phyloP scores from a whole-genome alignment of 2,888 invertebrate species.

The Chrysolina americana region DNA sequence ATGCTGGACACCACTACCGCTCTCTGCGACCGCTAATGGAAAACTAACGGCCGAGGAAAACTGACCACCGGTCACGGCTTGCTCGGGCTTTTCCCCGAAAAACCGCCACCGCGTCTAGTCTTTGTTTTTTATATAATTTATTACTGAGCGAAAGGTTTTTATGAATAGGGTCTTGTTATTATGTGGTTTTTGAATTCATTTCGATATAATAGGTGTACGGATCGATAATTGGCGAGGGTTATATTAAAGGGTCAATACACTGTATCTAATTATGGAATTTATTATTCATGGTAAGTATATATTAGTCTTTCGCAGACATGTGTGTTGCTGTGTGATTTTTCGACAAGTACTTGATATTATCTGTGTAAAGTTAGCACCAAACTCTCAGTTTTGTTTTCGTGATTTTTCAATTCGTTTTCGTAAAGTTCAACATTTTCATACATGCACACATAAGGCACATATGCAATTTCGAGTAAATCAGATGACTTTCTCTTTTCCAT shows the following conservation, averaged over 20 bases:
- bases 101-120: conserved; percentile 34
- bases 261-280: not conserved
- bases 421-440: too few relatives aligned
- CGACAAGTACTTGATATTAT: not conserved
- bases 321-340: not conserved
- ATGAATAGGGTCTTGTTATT: not conserved
- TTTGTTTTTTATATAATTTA: conserved; percentile 29
- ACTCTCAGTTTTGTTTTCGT: too few relatives aligned
- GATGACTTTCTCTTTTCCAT: too few relatives aligned
- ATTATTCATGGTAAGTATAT: not conserved
- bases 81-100: conserved; percentile 30
- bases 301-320: not conserved
- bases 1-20: conserved; percentile 52
- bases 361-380: too few relatives aligned
- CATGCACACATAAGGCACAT: too few relatives aligned
- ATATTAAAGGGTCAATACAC: conserved; percentile 11
- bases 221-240: not conserved
- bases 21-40: conserved; percentile 29
- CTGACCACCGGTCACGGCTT: conserved; percentile 35
- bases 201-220: not conserved
- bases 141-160: conserved; percentile 29
- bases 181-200: conserved; percentile 22
- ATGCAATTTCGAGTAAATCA: too few relatives aligned
- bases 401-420: too few relatives aligned
- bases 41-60: conserved; percentile 36